Percentiles rank a stretch among this genome's conserved stretches.
phyloP scores from a whole-genome alignment of 1,140 invertebrate species.

The Venturia canescens region DNA sequence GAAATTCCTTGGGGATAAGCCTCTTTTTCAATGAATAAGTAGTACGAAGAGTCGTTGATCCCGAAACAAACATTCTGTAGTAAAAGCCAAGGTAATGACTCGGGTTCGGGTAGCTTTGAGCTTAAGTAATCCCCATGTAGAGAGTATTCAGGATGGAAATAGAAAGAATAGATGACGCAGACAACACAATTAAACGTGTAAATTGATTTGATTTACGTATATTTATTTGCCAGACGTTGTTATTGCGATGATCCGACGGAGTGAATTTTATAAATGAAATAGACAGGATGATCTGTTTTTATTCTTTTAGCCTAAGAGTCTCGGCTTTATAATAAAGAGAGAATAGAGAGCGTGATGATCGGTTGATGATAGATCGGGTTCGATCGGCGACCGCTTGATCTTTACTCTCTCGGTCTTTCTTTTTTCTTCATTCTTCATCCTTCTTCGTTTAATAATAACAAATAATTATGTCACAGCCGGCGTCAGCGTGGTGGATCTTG shows the following conservation, averaged over 20 bases:
- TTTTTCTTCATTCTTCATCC: background rate
- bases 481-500: slow-evolving; percentile 10
- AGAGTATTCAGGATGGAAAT: background rate
- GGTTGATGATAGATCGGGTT: slow-evolving; percentile 27
- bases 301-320: background rate
- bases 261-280: background rate
- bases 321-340: slow-evolving; percentile 10
- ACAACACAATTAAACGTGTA: background rate
- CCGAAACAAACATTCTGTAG: background rate
- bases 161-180: background rate
- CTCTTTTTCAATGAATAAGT: background rate
- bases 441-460: slow-evolving; percentile 52
- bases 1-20: background rate
- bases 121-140: background rate
- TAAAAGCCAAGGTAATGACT: background rate
- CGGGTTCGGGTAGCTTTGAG: background rate
- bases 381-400: slow-evolving; percentile 43
- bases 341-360: slow-evolving; percentile 15
- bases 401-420: slow-evolving; percentile 23
- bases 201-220: background rate
- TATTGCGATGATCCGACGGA: background rate
- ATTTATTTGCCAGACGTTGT: background rate
- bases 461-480: slow-evolving; percentile 61
- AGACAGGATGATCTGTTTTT: background rate
- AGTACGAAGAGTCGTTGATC: background rate